Evolutionary conservation across 2,888 invertebrate genomes (phyloP).

Genomic region (Netelia virgata): DNA sequence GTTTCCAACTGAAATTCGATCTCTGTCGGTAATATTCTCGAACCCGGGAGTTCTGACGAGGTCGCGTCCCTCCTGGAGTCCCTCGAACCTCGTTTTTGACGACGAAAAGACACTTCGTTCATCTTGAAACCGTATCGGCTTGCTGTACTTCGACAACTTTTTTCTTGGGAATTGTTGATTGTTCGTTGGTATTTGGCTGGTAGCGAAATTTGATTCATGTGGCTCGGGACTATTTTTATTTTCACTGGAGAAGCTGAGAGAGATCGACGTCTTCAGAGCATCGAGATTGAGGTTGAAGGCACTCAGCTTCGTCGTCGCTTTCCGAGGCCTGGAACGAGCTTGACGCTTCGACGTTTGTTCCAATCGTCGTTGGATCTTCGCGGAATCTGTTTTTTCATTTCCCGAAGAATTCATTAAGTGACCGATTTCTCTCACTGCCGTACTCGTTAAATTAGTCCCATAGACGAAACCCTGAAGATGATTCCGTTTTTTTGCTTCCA

Average conservation of each 20-base stretch:
- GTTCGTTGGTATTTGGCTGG: not conserved
- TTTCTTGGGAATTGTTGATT: conserved; percentile 5
- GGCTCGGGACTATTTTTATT: conserved; percentile 38
- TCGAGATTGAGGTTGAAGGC: conserved; percentile 50
- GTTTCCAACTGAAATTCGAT: not conserved
- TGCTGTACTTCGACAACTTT: conserved; percentile 47
- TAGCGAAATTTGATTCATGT: not conserved
- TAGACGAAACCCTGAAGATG: conserved; percentile 15
- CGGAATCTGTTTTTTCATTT: not conserved
- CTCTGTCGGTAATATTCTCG: conserved; percentile 49
- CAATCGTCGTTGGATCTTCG: not conserved
- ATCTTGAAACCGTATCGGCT: conserved; percentile 28
- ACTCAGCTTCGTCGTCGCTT: conserved; percentile 42
- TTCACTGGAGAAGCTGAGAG: conserved; percentile 44
- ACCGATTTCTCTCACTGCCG: not conserved
- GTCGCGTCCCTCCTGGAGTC: conserved; percentile 46
- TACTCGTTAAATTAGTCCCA: not conserved
- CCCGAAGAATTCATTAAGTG: not conserved
- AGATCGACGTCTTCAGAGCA: conserved; percentile 56
- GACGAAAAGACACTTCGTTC: not conserved
- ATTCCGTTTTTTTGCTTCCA: conserved; percentile 63
- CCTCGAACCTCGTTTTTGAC: conserved; percentile 34
- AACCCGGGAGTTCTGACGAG: conserved; percentile 46
- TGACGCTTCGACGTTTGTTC: conserved; percentile 24
- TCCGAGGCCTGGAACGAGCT: conserved; percentile 17